Conservation (phyloP, 2,797 vertebrate genomes). For the Steatocranus sp. region DNA sequence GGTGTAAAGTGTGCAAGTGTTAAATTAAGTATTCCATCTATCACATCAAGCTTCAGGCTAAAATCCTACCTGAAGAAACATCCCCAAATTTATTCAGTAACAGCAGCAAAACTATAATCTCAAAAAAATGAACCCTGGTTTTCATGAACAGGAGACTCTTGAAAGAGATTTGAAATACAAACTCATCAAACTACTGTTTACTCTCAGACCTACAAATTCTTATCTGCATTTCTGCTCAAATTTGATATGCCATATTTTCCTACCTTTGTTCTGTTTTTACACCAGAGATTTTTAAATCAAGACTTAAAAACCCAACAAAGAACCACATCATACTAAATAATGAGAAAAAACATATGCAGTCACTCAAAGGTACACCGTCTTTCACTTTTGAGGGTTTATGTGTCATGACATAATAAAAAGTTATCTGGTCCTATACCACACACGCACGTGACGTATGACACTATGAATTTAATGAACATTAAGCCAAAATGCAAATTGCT, state of each 20-base stretch:
- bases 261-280: neutral
- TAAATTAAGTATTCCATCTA: neutral
- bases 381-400: neutral
- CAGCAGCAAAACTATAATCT: neutral
- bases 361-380: neutral
- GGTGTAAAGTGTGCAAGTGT: neutral
- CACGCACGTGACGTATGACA: neutral
- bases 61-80: neutral
- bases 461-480: neutral
- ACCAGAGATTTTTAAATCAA: neutral
- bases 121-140: neutral
- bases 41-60: neutral
- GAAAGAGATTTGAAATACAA: neutral
- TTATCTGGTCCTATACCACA: neutral
- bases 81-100: neutral
- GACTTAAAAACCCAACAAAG: neutral
- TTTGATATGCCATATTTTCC: rapidly evolving
- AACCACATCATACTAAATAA: neutral
- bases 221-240: neutral
- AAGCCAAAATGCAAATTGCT: neutral
- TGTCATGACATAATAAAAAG: neutral
- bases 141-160: neutral
- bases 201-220: neutral
- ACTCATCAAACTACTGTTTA: neutral
- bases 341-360: neutral